Evolutionary conservation across 2,888 invertebrate genomes (phyloP).

Genomic region (Ctena decussata): DNA sequence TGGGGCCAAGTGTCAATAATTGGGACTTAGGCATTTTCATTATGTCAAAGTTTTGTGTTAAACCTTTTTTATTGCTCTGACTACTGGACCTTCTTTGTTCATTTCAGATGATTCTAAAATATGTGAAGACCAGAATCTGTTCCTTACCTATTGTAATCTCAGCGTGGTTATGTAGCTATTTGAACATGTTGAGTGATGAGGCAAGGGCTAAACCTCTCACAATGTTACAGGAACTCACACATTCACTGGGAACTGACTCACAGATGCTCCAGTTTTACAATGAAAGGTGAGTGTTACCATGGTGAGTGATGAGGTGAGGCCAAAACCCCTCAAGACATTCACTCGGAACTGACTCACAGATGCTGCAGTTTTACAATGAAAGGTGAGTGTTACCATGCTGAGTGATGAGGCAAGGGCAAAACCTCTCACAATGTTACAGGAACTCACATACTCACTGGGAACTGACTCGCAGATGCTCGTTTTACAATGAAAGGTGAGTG

Average conservation of each 20-base stretch:
- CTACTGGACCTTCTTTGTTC: too few relatives aligned
- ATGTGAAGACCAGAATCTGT: constrained; percentile 94
- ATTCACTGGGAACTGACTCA: constrained; percentile 88
- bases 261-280: constrained; percentile 70
- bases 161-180: constrained; percentile 97
- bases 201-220: constrained; percentile 90
- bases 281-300: constrained; percentile 82
- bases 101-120: constrained; percentile 93
- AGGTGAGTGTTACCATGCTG: too few relatives aligned
- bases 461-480: constrained; percentile 63
- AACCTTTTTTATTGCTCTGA: too few relatives aligned
- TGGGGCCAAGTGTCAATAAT: too few relatives aligned
- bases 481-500: constrained; percentile 81
- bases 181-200: constrained; percentile 89
- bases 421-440: constrained; percentile 97
- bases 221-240: constrained; percentile 95
- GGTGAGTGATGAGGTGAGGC: too few relatives aligned
- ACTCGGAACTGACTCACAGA: too few relatives aligned
- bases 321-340: too few relatives aligned
- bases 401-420: constrained; percentile 80
- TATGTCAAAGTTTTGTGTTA: too few relatives aligned
- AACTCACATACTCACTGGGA: constrained; percentile 90
- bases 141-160: constrained; percentile 96
- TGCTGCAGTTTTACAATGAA: too few relatives aligned
- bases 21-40: too few relatives aligned